Percentiles rank a stretch among this genome's conserved stretches.
These are phyloP conservation scores for Poecilia gillii DNA, from an alignment of 2,797 vertebrate species.

Conservation along the genomic window DNA sequence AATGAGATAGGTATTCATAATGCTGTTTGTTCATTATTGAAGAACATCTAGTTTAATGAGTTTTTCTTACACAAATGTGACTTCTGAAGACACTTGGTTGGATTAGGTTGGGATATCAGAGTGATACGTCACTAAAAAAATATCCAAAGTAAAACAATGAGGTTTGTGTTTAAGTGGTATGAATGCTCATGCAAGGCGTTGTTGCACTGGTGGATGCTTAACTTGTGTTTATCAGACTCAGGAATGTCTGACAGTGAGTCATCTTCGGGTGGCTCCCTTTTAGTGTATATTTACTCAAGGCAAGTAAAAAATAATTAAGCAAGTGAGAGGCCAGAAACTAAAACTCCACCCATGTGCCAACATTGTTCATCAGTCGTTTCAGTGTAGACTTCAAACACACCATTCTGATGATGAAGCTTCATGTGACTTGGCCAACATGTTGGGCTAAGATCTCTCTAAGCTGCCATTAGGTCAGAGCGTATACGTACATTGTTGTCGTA, in stretches of 20 bases:
- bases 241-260: constrained; percentile 63
- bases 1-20: too few relatives aligned
- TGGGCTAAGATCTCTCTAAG: neutral
- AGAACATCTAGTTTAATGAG: neutral
- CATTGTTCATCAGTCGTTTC: neutral
- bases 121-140: neutral
- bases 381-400: neutral
- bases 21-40: too few relatives aligned
- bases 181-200: neutral
- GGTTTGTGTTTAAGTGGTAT: neutral
- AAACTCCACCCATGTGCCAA: neutral
- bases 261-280: constrained; percentile 58
- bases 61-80: neutral
- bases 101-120: neutral
- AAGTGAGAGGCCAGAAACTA: neutral
- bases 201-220: neutral
- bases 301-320: constrained; percentile 13
- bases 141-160: neutral
- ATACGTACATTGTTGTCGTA: neutral
- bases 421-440: neutral
- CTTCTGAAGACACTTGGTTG: neutral
- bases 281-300: constrained; percentile 19
- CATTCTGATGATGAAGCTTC: neutral
- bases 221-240: constrained; percentile 39
- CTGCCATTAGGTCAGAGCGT: neutral